A percentile compares a stretch with the other conserved stretches of the same genome.
Evolutionary conservation across 1,140 invertebrate genomes (phyloP).

Genomic region (Cryptotermes secundus): DNA sequence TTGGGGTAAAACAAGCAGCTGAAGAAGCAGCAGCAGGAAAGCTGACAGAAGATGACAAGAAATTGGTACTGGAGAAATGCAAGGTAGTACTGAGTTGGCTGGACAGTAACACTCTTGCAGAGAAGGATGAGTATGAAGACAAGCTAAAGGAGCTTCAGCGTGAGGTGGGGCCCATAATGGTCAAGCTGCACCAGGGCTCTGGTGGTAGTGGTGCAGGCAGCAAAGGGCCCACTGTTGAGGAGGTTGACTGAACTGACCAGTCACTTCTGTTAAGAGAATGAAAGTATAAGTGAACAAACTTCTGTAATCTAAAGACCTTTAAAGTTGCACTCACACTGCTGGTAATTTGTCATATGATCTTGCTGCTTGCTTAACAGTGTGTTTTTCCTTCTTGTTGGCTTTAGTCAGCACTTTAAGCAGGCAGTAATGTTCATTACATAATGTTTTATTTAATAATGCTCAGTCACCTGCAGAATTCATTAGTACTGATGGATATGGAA

Average conservation of each 20-base stretch:
- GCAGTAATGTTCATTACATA: no score
- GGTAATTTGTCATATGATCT: no score
- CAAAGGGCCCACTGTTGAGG: conserved; percentile 60
- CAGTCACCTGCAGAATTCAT: no score
- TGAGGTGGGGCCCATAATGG: conserved; percentile 72
- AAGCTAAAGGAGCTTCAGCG: conserved; percentile 70
- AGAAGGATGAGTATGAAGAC: conserved; percentile 75
- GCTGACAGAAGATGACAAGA: conserved; percentile 45
- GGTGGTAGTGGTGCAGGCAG: conserved; percentile 37
- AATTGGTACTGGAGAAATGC: conserved; percentile 49
- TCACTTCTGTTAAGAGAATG: no score
- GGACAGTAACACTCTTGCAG: conserved; percentile 66
- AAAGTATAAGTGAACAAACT: no score
- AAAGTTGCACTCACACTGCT: no score
- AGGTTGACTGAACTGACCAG: conserved; percentile 59
- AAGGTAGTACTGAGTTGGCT: conserved; percentile 51
- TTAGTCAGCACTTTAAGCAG: no score
- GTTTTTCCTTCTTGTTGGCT: no score
- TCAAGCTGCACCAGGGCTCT: conserved; percentile 67
- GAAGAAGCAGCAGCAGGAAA: conserved; percentile 45
- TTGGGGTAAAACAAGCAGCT: conserved; percentile 62
- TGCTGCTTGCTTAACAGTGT: no score
- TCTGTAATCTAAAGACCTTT: no score
- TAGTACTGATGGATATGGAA: no score
- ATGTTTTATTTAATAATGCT: no score